Conservation (phyloP, 2,113 vertebrate species). For the Nycticorax nycticorax region DNA sequence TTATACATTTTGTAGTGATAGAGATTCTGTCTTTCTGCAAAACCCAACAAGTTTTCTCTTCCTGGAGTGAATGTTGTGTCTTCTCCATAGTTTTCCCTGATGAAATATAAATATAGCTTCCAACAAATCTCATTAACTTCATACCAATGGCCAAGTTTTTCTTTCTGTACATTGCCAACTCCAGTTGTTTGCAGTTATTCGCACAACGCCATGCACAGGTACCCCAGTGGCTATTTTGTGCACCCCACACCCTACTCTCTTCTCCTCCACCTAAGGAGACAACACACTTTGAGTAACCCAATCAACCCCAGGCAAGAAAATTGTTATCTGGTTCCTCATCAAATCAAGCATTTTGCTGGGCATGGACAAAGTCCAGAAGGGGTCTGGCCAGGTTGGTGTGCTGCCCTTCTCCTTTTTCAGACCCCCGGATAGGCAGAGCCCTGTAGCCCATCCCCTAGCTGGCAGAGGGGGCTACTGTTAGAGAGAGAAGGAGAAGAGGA, state of each 20-base stretch:
- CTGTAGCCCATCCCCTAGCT: background rate
- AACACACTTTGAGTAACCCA: background rate
- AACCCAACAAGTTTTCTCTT: background rate
- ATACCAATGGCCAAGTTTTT: background rate
- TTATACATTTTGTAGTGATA: background rate
- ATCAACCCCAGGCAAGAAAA: background rate
- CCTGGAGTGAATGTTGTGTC: background rate
- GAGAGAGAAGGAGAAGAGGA: background rate
- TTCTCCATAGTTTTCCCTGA: background rate
- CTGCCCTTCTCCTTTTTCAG: background rate
- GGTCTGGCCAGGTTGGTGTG: background rate
- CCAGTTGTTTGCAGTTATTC: background rate
- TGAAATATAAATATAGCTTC: background rate
- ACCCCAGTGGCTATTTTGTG: background rate
- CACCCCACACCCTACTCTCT: background rate
- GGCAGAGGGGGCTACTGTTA: background rate
- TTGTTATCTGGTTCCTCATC: background rate
- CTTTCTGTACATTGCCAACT: background rate
- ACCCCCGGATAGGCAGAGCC: background rate
- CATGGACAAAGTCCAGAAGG: background rate
- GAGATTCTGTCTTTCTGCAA: background rate
- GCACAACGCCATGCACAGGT: background rate
- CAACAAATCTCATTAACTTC: background rate
- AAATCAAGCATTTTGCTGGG: background rate
- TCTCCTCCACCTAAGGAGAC: background rate